Evolutionary conservation across 1,140 invertebrate genomes (phyloP).

Genomic region (Amphibalanus amphitrite): DNA sequence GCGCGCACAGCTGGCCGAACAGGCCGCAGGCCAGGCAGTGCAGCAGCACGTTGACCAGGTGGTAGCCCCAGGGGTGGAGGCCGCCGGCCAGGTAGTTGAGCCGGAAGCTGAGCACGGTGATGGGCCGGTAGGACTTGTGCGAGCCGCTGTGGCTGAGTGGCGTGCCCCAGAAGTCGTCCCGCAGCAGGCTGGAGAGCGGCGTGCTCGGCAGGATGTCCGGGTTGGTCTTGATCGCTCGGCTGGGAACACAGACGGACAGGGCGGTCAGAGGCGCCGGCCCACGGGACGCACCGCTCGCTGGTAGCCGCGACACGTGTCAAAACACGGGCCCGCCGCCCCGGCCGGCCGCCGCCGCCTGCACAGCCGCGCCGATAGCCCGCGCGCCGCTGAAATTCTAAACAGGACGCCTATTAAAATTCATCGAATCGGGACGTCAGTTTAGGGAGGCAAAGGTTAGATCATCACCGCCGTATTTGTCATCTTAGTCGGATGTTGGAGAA

Average conservation of each 20-base stretch:
- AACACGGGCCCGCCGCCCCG: too few species aligned
- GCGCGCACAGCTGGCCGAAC: slow-evolving; percentile 38
- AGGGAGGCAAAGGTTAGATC: too few species aligned
- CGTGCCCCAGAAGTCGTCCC: slow-evolving; percentile 82
- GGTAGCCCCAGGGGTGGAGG: slow-evolving; percentile 46
- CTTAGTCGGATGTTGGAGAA: too few species aligned
- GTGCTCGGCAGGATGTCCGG: slow-evolving; percentile 44
- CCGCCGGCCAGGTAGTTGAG: slow-evolving; percentile 40
- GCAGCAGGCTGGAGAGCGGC: slow-evolving; percentile 42
- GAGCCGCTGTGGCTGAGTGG: slow-evolving; percentile 54
- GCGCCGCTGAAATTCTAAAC: too few species aligned
- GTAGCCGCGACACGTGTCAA: too few species aligned
- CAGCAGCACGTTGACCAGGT: slow-evolving; percentile 48
- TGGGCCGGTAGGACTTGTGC: slow-evolving; percentile 77
- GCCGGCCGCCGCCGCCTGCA: too few species aligned
- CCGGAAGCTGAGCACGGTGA: slow-evolving; percentile 61
- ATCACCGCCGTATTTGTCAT: too few species aligned
- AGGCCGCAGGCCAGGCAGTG: slow-evolving; percentile 46
- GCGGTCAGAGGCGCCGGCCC: background rate
- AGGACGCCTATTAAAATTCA: too few species aligned
- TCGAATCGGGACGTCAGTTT: too few species aligned
- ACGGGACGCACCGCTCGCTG: too few species aligned
- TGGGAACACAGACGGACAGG: slow-evolving; percentile 11
- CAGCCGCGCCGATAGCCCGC: too few species aligned
- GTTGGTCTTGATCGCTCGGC: slow-evolving; percentile 20